phyloP scores from a whole-genome alignment of 2,113 vertebrate species.

The Sinocyclocheilus anophthalmus region DNA sequence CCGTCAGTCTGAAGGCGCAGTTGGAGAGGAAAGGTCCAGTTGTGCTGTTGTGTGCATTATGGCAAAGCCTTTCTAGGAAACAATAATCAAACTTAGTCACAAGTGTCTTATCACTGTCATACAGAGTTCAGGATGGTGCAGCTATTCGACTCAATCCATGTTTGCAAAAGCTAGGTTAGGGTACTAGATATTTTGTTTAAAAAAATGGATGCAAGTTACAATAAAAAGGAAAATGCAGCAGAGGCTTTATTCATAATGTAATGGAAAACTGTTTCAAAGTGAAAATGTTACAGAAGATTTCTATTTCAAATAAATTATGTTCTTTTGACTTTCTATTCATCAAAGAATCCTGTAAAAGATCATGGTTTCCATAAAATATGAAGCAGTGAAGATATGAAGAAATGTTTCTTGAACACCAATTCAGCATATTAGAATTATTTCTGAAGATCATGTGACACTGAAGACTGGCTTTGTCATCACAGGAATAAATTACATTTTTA shows the following conservation, averaged over 20 bases:
- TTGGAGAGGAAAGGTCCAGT: neutral
- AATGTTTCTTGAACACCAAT: neutral
- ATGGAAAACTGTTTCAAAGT: neutral
- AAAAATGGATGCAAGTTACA: neutral
- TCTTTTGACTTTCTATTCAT: neutral
- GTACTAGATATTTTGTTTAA: neutral
- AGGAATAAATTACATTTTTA: neutral
- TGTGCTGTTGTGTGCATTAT: constrained; percentile 5
- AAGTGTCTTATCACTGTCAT: constrained; percentile 21
- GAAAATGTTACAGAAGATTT: neutral
- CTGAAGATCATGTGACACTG: neutral
- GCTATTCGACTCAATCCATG: neutral
- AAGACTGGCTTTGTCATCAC: neutral
- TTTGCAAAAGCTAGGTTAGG: neutral
- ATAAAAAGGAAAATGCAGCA: neutral
- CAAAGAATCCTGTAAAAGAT: neutral
- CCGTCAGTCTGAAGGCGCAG: neutral
- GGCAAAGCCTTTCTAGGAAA: neutral
- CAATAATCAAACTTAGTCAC: neutral
- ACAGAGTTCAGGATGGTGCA: neutral
- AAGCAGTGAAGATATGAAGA: neutral
- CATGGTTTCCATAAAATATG: too few relatives aligned
- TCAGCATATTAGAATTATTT: neutral
- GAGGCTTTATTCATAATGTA: neutral
- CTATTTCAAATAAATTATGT: neutral